Evolutionary conservation across 1,140 invertebrate species (phyloP).

Genomic region (Nasonia giraulti): DNA sequence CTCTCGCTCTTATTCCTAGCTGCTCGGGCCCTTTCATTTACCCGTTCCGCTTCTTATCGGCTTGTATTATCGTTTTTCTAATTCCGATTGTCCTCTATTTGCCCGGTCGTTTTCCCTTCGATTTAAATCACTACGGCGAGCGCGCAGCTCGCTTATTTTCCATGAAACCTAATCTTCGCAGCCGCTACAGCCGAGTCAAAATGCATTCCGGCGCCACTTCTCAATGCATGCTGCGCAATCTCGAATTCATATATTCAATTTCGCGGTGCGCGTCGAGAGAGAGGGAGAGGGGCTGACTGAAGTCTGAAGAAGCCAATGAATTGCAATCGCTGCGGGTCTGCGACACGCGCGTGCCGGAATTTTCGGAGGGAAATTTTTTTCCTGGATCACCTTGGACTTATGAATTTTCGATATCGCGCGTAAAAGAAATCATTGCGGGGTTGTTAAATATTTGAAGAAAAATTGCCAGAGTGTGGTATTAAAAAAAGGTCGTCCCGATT

Average conservation of each 20-base stretch:
- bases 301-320: neutral
- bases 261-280: conserved; percentile 9
- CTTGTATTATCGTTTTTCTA: conserved; percentile 23
- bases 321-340: neutral
- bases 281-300: neutral
- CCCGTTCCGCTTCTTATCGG: conserved; percentile 21
- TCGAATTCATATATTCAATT: conserved; percentile 57
- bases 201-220: neutral
- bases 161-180: neutral
- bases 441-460: neutral
- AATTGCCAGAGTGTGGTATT: neutral
- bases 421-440: neutral
- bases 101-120: neutral
- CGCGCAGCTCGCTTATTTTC: neutral
- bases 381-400: neutral
- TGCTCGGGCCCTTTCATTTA: conserved; percentile 21
- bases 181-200: neutral
- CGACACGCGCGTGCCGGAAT: too few relatives aligned
- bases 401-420: neutral
- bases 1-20: conserved; percentile 14
- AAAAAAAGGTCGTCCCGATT: neutral
- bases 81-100: conserved; percentile 10
- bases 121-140: conserved; percentile 34
- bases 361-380: too few relatives aligned
- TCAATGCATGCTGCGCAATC: conserved; percentile 32